Evolutionary conservation across 2,113 vertebrate species (phyloP).

Genomic region (Ranitomeya variabilis): DNA sequence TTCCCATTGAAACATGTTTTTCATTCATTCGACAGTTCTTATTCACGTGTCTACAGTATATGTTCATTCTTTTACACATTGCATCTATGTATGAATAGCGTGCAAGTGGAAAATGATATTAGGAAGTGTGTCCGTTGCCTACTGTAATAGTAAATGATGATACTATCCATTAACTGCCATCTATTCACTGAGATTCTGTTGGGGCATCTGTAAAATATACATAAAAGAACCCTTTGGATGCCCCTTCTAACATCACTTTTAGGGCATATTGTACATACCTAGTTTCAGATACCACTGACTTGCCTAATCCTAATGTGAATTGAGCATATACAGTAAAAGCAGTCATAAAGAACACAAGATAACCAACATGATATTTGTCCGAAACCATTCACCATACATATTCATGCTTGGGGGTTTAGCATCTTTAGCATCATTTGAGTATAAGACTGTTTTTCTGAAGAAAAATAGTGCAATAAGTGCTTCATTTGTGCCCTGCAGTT

Average conservation of each 20-base stretch:
- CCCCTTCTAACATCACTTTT: background rate
- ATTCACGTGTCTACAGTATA: background rate
- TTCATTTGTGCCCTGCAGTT: no score
- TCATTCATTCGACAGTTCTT: background rate
- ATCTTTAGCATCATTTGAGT: no score
- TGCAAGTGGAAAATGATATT: background rate
- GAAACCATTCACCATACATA: background rate
- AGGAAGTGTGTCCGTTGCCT: background rate
- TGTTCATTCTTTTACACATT: background rate
- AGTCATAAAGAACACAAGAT: background rate
- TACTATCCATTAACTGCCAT: background rate
- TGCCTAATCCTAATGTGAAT: background rate
- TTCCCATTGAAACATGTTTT: background rate
- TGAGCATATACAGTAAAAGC: background rate
- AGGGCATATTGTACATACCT: background rate
- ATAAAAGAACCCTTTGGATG: background rate
- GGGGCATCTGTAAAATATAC: background rate
- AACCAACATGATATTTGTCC: background rate
- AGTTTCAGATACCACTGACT: background rate
- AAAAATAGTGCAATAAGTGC: no score
- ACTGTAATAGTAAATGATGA: background rate
- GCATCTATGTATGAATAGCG: background rate
- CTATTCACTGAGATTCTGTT: background rate
- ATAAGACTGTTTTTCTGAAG: no score
- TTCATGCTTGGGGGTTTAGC: no score